phyloP scores from a whole-genome alignment of 1,140 invertebrate species.

The Temnothorax nylanderi region DNA sequence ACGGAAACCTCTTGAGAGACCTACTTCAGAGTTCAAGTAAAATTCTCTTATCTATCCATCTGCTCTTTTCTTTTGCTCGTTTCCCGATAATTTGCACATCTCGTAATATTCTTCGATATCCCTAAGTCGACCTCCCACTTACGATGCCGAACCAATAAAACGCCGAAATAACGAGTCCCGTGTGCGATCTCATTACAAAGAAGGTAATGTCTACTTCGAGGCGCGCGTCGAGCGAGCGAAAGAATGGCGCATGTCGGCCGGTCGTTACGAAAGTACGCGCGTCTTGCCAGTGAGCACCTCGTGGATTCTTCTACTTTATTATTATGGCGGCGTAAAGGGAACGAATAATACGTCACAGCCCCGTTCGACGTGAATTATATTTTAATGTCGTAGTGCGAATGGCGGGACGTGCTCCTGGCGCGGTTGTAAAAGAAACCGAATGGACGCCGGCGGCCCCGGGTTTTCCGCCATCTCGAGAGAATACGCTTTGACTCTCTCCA shows the following conservation, averaged over 20 bases:
- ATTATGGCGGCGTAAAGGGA: constrained; percentile 47
- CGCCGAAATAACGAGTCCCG: constrained; percentile 34
- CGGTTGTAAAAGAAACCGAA: constrained; percentile 45
- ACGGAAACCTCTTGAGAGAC: background rate
- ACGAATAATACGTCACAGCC: constrained; percentile 40
- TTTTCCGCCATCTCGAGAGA: background rate
- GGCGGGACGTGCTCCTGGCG: constrained; percentile 1
- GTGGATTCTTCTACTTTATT: constrained; percentile 45
- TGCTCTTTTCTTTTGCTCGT: background rate
- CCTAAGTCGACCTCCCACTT: background rate
- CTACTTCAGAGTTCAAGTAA: background rate
- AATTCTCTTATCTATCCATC: constrained; percentile 10
- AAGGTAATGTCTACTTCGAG: constrained; percentile 51
- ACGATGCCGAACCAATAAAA: constrained; percentile 25
- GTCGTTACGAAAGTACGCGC: constrained; percentile 25
- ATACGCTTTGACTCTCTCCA: background rate
- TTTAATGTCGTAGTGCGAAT: constrained; percentile 47
- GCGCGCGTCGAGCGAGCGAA: background rate
- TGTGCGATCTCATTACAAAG: constrained; percentile 51
- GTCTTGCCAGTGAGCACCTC: background rate
- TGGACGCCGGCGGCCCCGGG: background rate
- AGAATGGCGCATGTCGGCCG: constrained; percentile 50
- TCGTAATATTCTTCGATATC: constrained; percentile 44
- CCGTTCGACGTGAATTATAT: constrained; percentile 50
- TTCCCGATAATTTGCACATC: constrained; percentile 38